phyloP scores from a whole-genome alignment of 1,140 invertebrate species.

The Sminthurinus signatus region DNA sequence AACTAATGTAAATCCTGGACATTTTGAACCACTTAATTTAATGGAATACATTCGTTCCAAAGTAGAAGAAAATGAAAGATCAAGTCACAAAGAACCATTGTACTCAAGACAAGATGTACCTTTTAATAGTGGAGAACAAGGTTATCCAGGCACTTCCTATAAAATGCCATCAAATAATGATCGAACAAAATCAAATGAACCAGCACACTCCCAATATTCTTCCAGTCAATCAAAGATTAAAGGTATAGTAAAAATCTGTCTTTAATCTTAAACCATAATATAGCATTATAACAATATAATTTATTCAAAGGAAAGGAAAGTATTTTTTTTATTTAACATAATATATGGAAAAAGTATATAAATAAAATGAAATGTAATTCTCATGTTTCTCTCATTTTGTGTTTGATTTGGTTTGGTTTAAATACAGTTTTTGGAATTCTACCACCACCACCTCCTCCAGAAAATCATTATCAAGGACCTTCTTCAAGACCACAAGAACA shows the following conservation, averaged over 20 bases:
- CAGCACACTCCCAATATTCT: background rate
- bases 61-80: slow-evolving; percentile 9
- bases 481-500: background rate
- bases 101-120: slow-evolving; percentile 4
- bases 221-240: background rate
- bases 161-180: background rate
- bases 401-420: no score
- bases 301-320: no score
- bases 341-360: no score
- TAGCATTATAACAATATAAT: no score
- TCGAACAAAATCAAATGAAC: background rate
- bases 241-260: slow-evolving; percentile 1
- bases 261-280: no score
- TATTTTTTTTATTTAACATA: no score
- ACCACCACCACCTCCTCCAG: background rate
- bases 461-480: background rate
- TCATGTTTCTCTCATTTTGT: no score
- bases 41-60: slow-evolving; percentile 26
- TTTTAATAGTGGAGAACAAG: background rate
- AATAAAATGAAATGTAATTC: no score
- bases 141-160: slow-evolving; percentile 2
- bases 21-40: slow-evolving; percentile 12
- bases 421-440: no score
- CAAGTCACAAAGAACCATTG: slow-evolving; percentile 51
- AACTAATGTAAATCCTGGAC: slow-evolving; percentile 13